These are phyloP conservation scores for Lasiommata megera DNA, from an alignment of 2,888 invertebrate species.

Conservation along the genomic window DNA sequence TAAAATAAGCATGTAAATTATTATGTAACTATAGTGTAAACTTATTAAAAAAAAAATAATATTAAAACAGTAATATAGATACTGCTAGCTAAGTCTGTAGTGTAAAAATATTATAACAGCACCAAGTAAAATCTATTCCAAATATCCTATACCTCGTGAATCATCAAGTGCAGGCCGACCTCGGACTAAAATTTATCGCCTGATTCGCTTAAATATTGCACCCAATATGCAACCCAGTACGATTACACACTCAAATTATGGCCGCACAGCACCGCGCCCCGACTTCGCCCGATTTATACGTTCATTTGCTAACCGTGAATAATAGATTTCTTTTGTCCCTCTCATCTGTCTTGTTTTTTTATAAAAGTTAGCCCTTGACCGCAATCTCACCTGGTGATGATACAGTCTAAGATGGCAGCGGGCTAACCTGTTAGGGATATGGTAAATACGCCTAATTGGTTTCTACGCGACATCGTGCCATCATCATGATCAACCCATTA, in stretches of 20 bases:
- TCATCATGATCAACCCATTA: too few relatives aligned
- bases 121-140: constrained; percentile 26
- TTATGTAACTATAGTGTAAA: too few relatives aligned
- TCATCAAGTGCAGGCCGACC: constrained; percentile 29
- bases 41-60: too few relatives aligned
- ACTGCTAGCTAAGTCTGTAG: too few relatives aligned
- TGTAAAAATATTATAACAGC: background rate
- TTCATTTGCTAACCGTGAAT: constrained; percentile 9
- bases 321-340: constrained; percentile 3
- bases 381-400: too few relatives aligned
- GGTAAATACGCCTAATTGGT: too few relatives aligned
- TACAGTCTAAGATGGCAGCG: too few relatives aligned
- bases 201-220: constrained; percentile 33
- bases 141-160: constrained; percentile 27
- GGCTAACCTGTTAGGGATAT: too few relatives aligned
- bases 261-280: constrained; percentile 21
- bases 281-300: constrained; percentile 25
- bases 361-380: too few relatives aligned
- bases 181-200: constrained; percentile 30
- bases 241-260: constrained; percentile 34
- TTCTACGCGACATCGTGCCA: too few relatives aligned
- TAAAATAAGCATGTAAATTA: too few relatives aligned
- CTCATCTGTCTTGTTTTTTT: background rate
- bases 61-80: too few relatives aligned
- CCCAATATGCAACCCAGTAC: constrained; percentile 31